Evolutionary conservation across 2,888 invertebrate genomes (phyloP).

Genomic region (Eupithecia subfuscata): DNA sequence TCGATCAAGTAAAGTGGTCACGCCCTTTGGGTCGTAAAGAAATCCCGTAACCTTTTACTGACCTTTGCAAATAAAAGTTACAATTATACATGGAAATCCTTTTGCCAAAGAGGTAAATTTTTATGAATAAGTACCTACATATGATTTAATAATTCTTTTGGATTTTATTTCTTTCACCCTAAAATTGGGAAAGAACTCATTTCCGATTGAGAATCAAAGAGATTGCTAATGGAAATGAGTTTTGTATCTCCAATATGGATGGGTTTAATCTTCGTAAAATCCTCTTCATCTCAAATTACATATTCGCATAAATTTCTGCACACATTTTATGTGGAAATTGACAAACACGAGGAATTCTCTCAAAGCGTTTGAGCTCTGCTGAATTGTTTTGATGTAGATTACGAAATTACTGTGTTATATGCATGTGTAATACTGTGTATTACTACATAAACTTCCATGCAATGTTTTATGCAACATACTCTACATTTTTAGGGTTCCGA

Average conservation of each 20-base stretch:
- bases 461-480: neutral
- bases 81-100: slow-evolving; percentile 12
- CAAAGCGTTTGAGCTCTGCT: slow-evolving; percentile 6
- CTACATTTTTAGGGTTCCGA: too few species aligned
- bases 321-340: slow-evolving; percentile 1
- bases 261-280: slow-evolving; percentile 21
- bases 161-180: slow-evolving; percentile 1
- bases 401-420: neutral
- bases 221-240: slow-evolving; percentile 14
- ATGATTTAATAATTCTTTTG: neutral
- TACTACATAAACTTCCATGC: neutral
- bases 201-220: slow-evolving; percentile 15
- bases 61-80: slow-evolving; percentile 17
- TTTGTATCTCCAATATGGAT: slow-evolving; percentile 15
- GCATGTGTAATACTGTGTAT: too few species aligned
- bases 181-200: neutral
- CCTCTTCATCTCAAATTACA: slow-evolving; percentile 10
- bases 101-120: neutral
- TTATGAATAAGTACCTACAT: neutral
- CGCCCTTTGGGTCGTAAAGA: slow-evolving; percentile 48
- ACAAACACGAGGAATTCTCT: neutral
- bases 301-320: neutral
- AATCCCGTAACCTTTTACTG: slow-evolving; percentile 34
- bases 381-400: neutral
- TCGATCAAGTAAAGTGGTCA: slow-evolving; percentile 43